Percentiles rank a stretch among this genome's conserved stretches.
Evolutionary conservation across 2,888 invertebrate genomes (phyloP).

Genomic region (Apotomis betuletana): DNA sequence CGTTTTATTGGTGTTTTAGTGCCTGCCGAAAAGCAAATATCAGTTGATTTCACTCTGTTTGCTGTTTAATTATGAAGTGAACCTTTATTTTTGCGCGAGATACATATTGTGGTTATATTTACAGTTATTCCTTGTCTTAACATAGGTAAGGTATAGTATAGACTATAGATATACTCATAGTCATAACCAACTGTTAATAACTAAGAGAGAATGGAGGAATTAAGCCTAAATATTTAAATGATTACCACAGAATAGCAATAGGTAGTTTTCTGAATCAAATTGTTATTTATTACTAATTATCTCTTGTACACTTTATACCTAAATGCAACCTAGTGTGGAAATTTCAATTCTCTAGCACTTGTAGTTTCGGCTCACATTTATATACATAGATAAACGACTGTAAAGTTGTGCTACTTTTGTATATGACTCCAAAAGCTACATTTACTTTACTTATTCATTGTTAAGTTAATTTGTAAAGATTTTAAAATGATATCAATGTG

Average conservation of each 20-base stretch:
- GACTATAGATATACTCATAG: too few species aligned
- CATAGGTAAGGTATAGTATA: background rate
- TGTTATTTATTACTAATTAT: too few species aligned
- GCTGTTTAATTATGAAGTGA: slow-evolving; percentile 25
- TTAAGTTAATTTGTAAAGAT: background rate
- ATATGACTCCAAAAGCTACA: background rate
- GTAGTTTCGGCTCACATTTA: too few species aligned
- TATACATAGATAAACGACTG: too few species aligned
- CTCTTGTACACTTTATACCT: too few species aligned
- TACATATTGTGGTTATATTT: background rate
- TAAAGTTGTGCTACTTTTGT: background rate
- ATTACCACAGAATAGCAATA: too few species aligned
- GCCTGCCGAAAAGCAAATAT: slow-evolving; percentile 57
- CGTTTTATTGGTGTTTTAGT: slow-evolving; percentile 66
- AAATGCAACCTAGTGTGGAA: too few species aligned
- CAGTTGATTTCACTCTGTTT: slow-evolving; percentile 39
- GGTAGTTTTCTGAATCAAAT: too few species aligned
- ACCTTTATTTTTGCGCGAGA: background rate
- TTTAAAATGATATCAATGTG: background rate
- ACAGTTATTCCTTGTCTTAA: background rate
- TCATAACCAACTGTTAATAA: too few species aligned
- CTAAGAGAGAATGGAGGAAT: too few species aligned
- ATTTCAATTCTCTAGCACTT: too few species aligned
- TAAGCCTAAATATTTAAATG: too few species aligned
- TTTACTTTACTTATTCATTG: background rate